Evolutionary conservation across 2,797 vertebrate genomes (phyloP), one percentile per base, ranked within the genome.

Genomic region (Clarias platycephalus): DNA sequence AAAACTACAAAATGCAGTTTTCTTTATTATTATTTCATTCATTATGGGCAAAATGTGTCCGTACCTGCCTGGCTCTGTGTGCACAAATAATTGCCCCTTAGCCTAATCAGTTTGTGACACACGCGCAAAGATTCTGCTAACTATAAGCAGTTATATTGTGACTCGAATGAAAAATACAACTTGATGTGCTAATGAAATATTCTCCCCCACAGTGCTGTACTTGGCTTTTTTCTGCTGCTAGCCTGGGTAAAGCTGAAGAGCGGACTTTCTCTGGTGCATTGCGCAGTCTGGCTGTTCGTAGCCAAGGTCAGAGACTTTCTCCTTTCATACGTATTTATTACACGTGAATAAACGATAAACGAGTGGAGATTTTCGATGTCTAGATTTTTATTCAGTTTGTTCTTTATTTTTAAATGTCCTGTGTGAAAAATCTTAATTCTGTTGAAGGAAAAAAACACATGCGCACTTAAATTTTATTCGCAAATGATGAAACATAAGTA

Each of bases 191-290:
- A 18, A 83, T 75, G 22, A 60, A 24, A 49, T 44, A 40, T 90
- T 28, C 90, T 6, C 0, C 85, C 83, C 80, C 90, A 62, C 94
- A 99, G 98, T 88, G 98, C 96, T 57, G 84, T 99, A 88, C 91
- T 99, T 86, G 97, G 97, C 4, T 98, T 99, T 91, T 83, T 97
- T 83, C 89, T 99, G 91, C 94, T 96, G 90, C 78, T 98, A 88
- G 94, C 95, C 20, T 93, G 95, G 20, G 93, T 95, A 81, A 97
- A 95, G 91, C 87, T 99, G 66, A 97, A 96, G 91, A 95, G 88
- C 60, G 93, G 92, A 64, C 86, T 95, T 76, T 93, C 96, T 77
- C 90, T 95, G 1, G 94, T 95, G 83, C 96, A 97, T 79, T 95
- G 94, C 60, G 91, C 94, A 67, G 89, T 95, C 37, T 99, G 96